Base-by-base conservation (phyloP, 2,797 vertebrate genomes). In the Sebastes alutus region DNA sequence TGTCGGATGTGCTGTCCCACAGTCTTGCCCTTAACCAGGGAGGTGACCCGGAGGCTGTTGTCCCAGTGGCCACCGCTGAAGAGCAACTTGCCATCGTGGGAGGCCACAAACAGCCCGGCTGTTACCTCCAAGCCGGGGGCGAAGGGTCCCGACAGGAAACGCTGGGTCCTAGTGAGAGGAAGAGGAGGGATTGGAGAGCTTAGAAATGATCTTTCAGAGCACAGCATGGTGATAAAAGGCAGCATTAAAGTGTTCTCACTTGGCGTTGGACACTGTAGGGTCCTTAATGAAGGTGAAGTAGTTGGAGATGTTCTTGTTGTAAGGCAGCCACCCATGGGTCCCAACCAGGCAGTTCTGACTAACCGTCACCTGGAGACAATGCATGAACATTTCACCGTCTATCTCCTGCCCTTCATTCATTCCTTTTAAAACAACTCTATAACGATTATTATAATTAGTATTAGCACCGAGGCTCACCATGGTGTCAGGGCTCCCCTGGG, bases 11-110 rank as follows among this genome's bases (percentile, higher is more conserved):
- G 97, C 80, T 98, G 97, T 27, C 96, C 97, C 69, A 97, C 92
- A 55, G 97, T 95, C 93, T 96, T 99, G 83, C 97, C 97, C 91
- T 97, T 99, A 13, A 97, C 95, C 32, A 99, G 95, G 2, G 97
- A 98, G 4, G 97, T 98, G 84, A 99, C 97, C 90, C 97, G 94
- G 72, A 99, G 94, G 89, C 98, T 99, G 89, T 98, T 99, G 95
- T 99, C 98, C 98, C 98, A 99, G 88, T 99, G 97, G 5, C 98
- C 98, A 1, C 97, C 98, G 75, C 97, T 99, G 87, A 99, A 99
- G 58, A 99, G 97, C 84, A 99, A 82, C 94, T 98, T 99, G 33
- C 97, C 98, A 16, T 99, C 98, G 23, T 98, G 97, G 32, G 98
- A 99, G 72, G 97, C 96, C 22, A 97, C 97, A 86, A 99, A 99